A percentile compares a stretch with the other conserved stretches of the same genome.
Conservation (phyloP, 2,797 vertebrate species). For the Varecia variegata region DNA sequence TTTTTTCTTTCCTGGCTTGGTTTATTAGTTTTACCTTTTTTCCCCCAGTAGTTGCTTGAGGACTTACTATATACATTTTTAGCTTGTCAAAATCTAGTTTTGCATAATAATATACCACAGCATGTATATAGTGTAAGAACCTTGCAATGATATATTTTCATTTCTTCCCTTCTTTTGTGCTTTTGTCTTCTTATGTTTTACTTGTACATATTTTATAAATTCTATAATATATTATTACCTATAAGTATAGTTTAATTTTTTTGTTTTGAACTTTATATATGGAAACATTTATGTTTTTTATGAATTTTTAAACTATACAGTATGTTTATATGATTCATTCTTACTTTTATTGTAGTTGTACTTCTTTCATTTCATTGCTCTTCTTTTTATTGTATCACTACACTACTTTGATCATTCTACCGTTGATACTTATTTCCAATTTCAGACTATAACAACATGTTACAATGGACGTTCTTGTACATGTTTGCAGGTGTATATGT, state of each 20-base stretch:
- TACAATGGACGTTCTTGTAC: background rate
- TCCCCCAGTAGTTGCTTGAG: background rate
- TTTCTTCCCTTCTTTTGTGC: background rate
- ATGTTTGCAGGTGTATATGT: background rate
- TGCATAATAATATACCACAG: background rate
- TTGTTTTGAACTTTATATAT: background rate
- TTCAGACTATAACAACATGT: background rate
- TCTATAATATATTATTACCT: background rate
- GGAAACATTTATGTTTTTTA: background rate
- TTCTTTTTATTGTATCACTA: background rate
- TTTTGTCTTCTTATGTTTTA: background rate
- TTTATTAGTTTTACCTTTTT: background rate
- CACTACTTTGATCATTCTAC: background rate
- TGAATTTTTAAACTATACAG: background rate
- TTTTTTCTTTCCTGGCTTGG: background rate
- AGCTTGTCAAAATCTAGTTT: background rate
- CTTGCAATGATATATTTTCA: background rate
- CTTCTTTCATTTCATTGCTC: background rate
- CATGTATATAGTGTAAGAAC: background rate
- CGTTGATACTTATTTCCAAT: background rate
- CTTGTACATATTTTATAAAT: background rate
- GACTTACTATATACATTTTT: background rate
- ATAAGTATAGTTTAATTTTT: background rate
- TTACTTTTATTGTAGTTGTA: background rate
- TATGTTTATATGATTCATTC: background rate